phyloP scores from a whole-genome alignment of 64 coral and sea anemone species.

The Pocillopora damicornis region DNA sequence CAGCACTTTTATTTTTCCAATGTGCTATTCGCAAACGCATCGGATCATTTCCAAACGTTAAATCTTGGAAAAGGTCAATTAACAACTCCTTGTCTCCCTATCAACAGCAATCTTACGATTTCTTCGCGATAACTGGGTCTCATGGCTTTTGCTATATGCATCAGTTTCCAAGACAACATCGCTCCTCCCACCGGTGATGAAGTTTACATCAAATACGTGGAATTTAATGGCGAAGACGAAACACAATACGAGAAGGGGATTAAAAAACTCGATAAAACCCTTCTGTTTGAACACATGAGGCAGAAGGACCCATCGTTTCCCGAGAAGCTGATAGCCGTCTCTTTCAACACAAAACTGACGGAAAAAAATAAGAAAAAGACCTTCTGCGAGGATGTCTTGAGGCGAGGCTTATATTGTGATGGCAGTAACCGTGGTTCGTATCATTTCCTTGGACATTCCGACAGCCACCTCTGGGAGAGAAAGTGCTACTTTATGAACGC shows the following conservation, averaged over 20 bases:
- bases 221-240: no score
- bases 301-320: background rate
- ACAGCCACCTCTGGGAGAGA: conserved; percentile 41
- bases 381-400: background rate
- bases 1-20: no score
- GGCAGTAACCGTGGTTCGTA: no score
- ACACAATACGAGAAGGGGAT: background rate
- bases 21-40: no score
- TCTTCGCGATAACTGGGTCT: no score
- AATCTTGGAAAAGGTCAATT: no score
- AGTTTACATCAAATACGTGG: no score
- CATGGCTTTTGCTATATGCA: no score
- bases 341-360: background rate
- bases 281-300: background rate
- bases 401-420: background rate
- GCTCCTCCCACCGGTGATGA: no score
- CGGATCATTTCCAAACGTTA: no score
- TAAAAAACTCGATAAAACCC: background rate
- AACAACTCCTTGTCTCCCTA: background rate
- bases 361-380: background rate
- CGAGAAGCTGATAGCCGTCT: background rate
- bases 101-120: conserved; percentile 11
- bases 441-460: background rate
- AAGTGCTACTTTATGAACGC: conserved; percentile 62
- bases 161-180: no score